phyloP scores from a whole-genome alignment of 2,113 vertebrate species.

The Psittacara wagleri region DNA sequence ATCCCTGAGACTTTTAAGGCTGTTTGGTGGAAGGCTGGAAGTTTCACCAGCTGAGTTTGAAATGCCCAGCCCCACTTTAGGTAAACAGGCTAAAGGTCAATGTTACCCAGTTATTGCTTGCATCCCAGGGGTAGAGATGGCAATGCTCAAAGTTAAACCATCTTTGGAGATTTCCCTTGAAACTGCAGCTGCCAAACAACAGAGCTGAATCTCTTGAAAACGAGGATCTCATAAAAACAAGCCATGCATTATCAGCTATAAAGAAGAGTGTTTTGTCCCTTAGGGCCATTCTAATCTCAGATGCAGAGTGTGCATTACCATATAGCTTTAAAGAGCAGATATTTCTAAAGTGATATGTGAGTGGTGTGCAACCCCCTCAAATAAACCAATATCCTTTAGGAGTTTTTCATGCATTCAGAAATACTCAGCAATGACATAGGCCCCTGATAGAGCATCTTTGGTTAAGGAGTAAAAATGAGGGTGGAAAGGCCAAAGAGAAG shows the following conservation, averaged over 20 bases:
- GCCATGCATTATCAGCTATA: constrained; percentile 55
- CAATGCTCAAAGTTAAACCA: background rate
- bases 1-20: background rate
- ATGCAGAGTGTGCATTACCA: constrained; percentile 51
- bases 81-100: too few species aligned
- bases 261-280: background rate
- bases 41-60: background rate
- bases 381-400: background rate
- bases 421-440: background rate
- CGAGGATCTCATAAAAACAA: constrained; percentile 21
- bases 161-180: background rate
- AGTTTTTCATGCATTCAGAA: background rate
- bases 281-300: constrained; percentile 58
- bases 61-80: background rate
- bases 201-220: background rate
- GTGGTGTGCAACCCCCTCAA: background rate
- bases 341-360: constrained; percentile 23
- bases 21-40: background rate
- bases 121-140: background rate
- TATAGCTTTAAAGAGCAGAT: constrained; percentile 69
- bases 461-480: background rate
- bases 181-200: background rate
- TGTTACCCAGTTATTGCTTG: background rate
- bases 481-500: background rate
- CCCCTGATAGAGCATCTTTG: background rate